Evolutionary conservation across 2,797 vertebrate genomes (phyloP).

Genomic region (Salmo trutta): DNA sequence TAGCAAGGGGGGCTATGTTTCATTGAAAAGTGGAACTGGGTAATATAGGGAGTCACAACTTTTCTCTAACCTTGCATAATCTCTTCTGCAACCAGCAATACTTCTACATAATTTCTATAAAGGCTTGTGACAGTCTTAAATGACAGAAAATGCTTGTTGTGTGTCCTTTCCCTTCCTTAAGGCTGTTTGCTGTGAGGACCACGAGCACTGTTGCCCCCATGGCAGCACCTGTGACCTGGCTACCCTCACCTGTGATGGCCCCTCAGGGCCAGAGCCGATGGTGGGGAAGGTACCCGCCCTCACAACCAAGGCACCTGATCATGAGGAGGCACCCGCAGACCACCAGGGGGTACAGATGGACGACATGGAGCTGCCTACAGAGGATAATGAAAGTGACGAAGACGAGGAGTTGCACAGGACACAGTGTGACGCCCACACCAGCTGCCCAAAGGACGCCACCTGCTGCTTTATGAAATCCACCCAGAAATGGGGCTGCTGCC

Average conservation of each 20-base stretch:
- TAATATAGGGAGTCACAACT: neutral
- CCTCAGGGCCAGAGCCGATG: slow-evolving; percentile 31
- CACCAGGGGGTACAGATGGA: neutral
- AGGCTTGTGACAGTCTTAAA: neutral
- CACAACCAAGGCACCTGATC: neutral
- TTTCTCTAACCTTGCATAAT: too few species aligned
- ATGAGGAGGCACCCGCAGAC: slow-evolving; percentile 10
- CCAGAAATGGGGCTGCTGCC: too few species aligned
- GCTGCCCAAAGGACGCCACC: slow-evolving; percentile 63
- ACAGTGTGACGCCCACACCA: slow-evolving; percentile 49
- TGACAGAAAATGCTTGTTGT: neutral
- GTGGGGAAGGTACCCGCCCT: slow-evolving; percentile 31
- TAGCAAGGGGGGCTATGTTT: neutral
- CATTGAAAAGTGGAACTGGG: too few species aligned
- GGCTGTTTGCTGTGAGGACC: slow-evolving; percentile 67
- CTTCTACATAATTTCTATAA: neutral
- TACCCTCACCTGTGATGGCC: rapidly evolving
- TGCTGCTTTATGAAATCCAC: slow-evolving; percentile 46
- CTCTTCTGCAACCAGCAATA: neutral
- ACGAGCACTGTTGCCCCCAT: slow-evolving; percentile 54
- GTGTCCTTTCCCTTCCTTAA: slow-evolving; percentile 20
- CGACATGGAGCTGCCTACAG: neutral
- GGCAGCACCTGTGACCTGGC: slow-evolving; percentile 48
- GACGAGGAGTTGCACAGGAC: slow-evolving; percentile 8
- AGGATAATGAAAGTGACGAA: neutral